phyloP scores from a whole-genome alignment of 2,113 vertebrate species.

The Peromyscus californicus region DNA sequence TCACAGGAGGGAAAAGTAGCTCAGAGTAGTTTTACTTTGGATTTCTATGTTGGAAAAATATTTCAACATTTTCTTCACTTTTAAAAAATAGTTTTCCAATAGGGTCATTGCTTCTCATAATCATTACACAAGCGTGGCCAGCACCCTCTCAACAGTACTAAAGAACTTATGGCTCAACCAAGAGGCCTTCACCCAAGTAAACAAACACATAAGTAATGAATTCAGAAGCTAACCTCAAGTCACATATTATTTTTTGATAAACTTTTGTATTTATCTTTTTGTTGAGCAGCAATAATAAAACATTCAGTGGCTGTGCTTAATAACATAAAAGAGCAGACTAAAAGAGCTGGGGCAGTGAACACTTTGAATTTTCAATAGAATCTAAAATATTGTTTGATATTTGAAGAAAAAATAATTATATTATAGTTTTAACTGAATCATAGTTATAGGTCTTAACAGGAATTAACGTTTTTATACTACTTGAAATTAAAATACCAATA shows the following conservation, averaged over 20 bases:
- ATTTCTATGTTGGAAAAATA: not conserved
- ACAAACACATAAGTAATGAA: not conserved
- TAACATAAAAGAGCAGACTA: not conserved
- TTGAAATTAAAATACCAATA: not conserved
- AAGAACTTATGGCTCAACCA: not conserved
- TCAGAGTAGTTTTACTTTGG: not conserved
- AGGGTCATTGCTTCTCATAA: not conserved
- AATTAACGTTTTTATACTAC: not conserved
- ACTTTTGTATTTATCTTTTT: not conserved
- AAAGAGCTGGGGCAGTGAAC: not conserved
- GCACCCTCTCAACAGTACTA: not conserved
- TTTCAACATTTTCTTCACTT: not conserved
- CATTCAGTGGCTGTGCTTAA: not conserved
- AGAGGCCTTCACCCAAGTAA: rapidly evolving
- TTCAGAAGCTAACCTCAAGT: not conserved
- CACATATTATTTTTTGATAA: not conserved
- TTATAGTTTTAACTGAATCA: not conserved
- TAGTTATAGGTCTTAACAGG: not conserved
- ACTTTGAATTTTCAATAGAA: not conserved
- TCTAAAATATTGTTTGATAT: not conserved
- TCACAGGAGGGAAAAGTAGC: not conserved
- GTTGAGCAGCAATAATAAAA: not conserved
- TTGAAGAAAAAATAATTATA: not conserved
- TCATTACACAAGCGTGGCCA: not conserved
- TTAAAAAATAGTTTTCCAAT: too few relatives aligned